Base-by-base conservation (phyloP, 2,888 invertebrate species). In the Melipona bicolor region DNA sequence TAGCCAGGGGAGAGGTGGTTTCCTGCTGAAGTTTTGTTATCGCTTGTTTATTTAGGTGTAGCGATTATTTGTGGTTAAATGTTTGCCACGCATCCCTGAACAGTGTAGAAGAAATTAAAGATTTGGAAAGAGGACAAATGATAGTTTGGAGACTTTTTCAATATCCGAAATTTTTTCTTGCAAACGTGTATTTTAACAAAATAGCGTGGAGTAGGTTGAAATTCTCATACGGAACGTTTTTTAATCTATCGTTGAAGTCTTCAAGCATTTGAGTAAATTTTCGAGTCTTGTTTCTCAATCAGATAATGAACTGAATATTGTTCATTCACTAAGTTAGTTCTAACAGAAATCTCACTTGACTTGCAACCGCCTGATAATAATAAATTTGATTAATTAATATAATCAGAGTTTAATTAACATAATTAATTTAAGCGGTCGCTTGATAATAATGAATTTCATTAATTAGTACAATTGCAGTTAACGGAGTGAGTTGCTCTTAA, bases 31-130 rank as follows among this genome's bases (percentile, higher is more conserved):
- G 3, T 17, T 24, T 24, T 49, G n/a, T 43, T 43, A 9, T 50
- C 56, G n/a, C 17, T 43, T 43, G 79, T 77, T 80, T 83, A 64
- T 43, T 83, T 80, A 83, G 52, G 64, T 80, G 81, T 27, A 27
- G 75, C 19, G 27, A 50, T 24, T 71, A 50, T 74, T 75, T 52
- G 52, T 2, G 5, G 5, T 21, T 43, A 77, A 77, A 77, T 81
- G 76, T 56, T 59, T 49, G 24, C 5, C n/a, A 4, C 4, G 6
- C 13, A 21, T 65, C 64, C 15, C n/a, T 11, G 21, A 24, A 65
- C 5, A 21, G 32, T 2, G 13, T 2, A 15, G 24, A n/a, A n/a
- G n/a, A 3, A 9, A 21, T 21, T 32, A 1, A 2, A 0, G n/a
- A n/a, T 19, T n/a, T n/a, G 6, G 36, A 21, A 13, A 3, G 17